Conservation (phyloP, 2,113 vertebrate species). For the Pimephales promelas region DNA sequence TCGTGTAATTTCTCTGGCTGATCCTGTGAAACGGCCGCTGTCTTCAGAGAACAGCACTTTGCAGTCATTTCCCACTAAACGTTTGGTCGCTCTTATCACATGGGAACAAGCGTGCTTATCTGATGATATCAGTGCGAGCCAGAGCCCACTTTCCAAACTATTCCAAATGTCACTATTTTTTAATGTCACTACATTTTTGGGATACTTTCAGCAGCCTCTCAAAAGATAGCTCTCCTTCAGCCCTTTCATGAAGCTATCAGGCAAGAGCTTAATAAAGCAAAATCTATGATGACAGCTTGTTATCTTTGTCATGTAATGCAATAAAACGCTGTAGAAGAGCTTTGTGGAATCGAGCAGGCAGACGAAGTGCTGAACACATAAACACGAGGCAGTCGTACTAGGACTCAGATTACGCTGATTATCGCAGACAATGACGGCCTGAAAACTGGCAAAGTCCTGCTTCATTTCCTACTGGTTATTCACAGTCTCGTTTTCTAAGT, state of each 20-base stretch:
- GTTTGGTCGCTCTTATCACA: constrained; percentile 73
- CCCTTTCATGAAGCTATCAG: constrained; percentile 49
- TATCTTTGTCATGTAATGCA: constrained; percentile 46
- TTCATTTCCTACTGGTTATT: constrained; percentile 53
- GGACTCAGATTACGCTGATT: constrained; percentile 51
- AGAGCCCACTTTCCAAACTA: constrained; percentile 48
- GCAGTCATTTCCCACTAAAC: constrained; percentile 69
- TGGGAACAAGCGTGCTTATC: constrained; percentile 71
- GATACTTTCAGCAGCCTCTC: constrained; percentile 21
- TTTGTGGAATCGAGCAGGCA: constrained; percentile 45
- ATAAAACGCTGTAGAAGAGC: constrained; percentile 20
- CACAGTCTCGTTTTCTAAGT: constrained; percentile 28
- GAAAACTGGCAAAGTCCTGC: constrained; percentile 20
- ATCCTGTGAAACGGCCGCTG: constrained; percentile 53
- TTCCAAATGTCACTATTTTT: constrained; percentile 19
- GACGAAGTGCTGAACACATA: constrained; percentile 53
- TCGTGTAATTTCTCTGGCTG: background rate
- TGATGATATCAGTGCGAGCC: constrained; percentile 56
- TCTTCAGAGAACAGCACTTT: constrained; percentile 64
- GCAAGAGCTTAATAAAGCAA: constrained; percentile 56
- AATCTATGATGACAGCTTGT: constrained; percentile 44
- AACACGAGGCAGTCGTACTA: constrained; percentile 48
- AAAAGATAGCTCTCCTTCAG: background rate
- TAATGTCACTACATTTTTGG: constrained; percentile 8
- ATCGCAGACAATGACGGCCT: constrained; percentile 42